Base-by-base conservation (phyloP, 1,140 invertebrate genomes). In the Chironomus tepperi region DNA sequence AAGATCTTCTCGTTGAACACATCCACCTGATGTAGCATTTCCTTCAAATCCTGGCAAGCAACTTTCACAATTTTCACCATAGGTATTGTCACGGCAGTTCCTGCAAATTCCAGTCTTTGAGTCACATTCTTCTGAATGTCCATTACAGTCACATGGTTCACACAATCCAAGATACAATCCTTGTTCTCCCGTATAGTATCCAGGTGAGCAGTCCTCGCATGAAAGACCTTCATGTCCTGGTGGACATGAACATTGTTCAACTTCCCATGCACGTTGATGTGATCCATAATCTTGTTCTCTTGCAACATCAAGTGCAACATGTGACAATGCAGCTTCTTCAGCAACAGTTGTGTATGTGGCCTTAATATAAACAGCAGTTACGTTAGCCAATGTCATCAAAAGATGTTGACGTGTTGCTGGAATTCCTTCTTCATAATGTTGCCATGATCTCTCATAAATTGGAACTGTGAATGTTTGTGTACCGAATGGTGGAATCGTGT, bases 161-260 rank as follows among this genome's bases (percentile, higher is more conserved):
- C 95, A 97, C 0, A 88, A 80, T 18, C 93, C 91, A 3, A 97
- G 84, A 79, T 96, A 96, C 1, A 95, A 82, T 42, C 95, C 95
- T 73, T 86, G 86, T 1, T 84, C 81, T n/a, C 87, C 85, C 77
- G 83, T 86, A 77, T 76, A 94, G 79, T 91, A 98, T 18, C 96
- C 96, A 73, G 90, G 88, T 19, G 92, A 92, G 81, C 97, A 98
- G 80, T 94, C 89, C 82, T 97, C 93, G 80, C 95, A 97, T 7
- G 94, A 96, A 0, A 93, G 84, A 8, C 95, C 95, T 72, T 86
- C 85, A 79, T 97, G 95, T 15, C 93, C 94, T 3, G 76, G 47
- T 0, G 93, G 93, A 79, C 94, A 96, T 15, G 83, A 82, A 79
- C 95, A 97, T 78, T 95, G 88, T 83, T 97, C 95, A 0, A 97